Conservation (phyloP, 1,140 invertebrate genomes). For the Musca vetustissima region DNA sequence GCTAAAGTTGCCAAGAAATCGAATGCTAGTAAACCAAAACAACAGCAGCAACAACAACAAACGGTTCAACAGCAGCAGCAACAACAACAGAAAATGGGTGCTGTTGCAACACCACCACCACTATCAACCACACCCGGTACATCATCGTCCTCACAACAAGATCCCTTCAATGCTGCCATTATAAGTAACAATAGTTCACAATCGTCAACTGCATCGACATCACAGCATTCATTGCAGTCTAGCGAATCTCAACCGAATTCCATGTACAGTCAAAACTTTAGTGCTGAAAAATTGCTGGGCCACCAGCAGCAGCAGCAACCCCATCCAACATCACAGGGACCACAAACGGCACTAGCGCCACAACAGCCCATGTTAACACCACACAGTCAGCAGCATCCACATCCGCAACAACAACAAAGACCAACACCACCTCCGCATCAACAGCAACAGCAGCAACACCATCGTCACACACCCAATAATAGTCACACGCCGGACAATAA, state of each 20-base stretch:
- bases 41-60: constrained; percentile 31
- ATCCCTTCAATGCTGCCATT: constrained; percentile 50
- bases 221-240: constrained; percentile 50
- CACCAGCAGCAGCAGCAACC: constrained; percentile 34
- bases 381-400: constrained; percentile 31
- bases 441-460: constrained; percentile 29
- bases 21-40: constrained; percentile 45
- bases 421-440: constrained; percentile 20
- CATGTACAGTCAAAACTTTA: constrained; percentile 54
- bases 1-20: constrained; percentile 51
- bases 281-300: constrained; percentile 43
- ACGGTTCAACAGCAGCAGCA: constrained; percentile 28
- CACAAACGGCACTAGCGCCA: constrained; percentile 32
- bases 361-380: constrained; percentile 30
- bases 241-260: constrained; percentile 53
- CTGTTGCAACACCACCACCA: constrained; percentile 47
- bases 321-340: constrained; percentile 32
- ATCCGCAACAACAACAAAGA: constrained; percentile 33
- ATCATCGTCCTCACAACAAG: constrained; percentile 38
- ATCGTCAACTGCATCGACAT: constrained; percentile 50
- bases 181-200: constrained; percentile 53
- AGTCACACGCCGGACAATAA: constrained; percentile 26
- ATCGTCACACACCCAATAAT: constrained; percentile 35
- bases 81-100: constrained; percentile 33
- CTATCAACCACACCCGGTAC: constrained; percentile 49